Evolutionary conservation across 1,140 invertebrate genomes (phyloP), one percentile per base, ranked within the genome.

Genomic region (Orchestia grillus): DNA sequence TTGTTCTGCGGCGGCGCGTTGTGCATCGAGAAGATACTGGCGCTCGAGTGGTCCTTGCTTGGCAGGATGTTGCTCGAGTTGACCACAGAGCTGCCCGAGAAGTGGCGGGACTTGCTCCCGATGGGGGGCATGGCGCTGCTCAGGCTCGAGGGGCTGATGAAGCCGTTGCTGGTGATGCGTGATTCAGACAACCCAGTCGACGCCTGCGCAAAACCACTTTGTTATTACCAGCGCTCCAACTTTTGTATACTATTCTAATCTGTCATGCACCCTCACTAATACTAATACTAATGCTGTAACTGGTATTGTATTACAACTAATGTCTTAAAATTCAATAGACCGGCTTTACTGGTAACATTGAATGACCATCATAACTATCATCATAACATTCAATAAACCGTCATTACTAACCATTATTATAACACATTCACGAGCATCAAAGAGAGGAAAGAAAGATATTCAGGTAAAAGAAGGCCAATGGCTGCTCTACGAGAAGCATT

Each of bases 31-130:
- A 95, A 95, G 44, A 88, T 47, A 45, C 62, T 96, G 62, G 15
- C 62, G 28, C 44, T 87, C 45, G 47, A 96, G 95, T 47, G 95
- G 53, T 92, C 96, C 95, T 47, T 94, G 77, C 28, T 96, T 47
- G 23, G 62, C 87, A 62, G 62, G 45, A 96, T 95, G 92, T 96
- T 94, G 62, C 92, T 94, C 36, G 96, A 91, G 44, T 94, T 94
- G 44, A 94, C 44, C 62, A 77, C 62, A 44, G 95, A 96, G 96
- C 96, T 97, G 45, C 96, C 96, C 87, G 96, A 97, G 53, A 96
- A 96, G 47, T 96, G 96, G 42, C 96, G 95, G 44, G 96, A 96
- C 94, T 96, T 96, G 90, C 96, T 97, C 77, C 96, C 96, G 40
- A 96, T 96, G 0, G 96, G 96, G 44, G 96, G 94, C 94, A 97